phyloP scores from a whole-genome alignment of 92 coral and sea anemone species.

The Anthopleura xanthogrammica region DNA sequence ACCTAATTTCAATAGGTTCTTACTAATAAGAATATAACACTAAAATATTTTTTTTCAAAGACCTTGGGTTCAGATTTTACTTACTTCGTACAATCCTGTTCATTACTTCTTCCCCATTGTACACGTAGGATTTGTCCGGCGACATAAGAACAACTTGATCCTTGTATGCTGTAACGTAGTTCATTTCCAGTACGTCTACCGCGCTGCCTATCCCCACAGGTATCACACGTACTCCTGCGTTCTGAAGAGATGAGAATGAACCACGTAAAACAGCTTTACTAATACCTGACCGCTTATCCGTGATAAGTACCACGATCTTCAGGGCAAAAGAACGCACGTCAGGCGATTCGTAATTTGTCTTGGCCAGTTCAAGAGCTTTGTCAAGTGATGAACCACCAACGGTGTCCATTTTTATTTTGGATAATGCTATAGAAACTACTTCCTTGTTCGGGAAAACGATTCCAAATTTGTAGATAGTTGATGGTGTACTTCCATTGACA shows the following conservation, averaged over 20 bases:
- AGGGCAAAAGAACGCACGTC: conserved; percentile 25
- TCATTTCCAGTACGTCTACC: conserved; percentile 20
- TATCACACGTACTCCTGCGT: conserved; percentile 31
- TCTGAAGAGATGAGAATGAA: conserved; percentile 22
- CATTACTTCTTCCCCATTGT: conserved; percentile 31
- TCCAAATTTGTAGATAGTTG: conserved; percentile 32
- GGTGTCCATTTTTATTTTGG: conserved; percentile 5
- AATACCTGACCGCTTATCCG: conserved; percentile 20
- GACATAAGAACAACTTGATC: conserved; percentile 29
- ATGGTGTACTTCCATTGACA: conserved; percentile 23
- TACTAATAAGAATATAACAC: neutral
- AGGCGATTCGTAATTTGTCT: conserved; percentile 23
- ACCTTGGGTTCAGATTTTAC: neutral
- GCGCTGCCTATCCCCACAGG: conserved; percentile 26
- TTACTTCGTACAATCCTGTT: conserved; percentile 23
- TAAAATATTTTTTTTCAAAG: neutral
- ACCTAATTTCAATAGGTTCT: neutral
- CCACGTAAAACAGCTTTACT: conserved; percentile 16
- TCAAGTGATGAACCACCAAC: conserved; percentile 30
- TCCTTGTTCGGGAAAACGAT: conserved; percentile 21
- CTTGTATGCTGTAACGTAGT: conserved; percentile 25
- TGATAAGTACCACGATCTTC: conserved; percentile 18
- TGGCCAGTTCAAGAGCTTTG: conserved; percentile 23
- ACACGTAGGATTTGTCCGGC: conserved; percentile 17
- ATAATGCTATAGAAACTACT: conserved; percentile 17